Conservation (phyloP, 2,888 invertebrate species). For the Xanthia icteritia region DNA sequence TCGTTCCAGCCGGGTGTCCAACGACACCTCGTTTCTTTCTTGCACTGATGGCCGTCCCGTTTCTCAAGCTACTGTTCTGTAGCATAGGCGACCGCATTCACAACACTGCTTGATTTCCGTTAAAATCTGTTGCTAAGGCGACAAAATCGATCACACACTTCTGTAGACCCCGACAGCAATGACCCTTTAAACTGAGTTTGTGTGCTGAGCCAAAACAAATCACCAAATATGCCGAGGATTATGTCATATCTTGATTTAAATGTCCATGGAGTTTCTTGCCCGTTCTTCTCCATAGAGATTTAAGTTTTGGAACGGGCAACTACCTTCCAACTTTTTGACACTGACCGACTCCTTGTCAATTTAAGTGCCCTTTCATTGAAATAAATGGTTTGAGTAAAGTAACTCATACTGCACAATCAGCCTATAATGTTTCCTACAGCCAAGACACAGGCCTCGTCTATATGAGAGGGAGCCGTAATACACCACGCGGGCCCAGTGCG, state of each 20-base stretch:
- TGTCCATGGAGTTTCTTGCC: background rate
- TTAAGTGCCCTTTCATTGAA: background rate
- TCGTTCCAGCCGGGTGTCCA: background rate
- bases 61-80: background rate
- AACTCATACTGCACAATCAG: too few species aligned
- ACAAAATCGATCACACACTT: background rate
- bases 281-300: background rate
- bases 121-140: background rate
- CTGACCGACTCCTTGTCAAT: background rate
- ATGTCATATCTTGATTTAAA: background rate
- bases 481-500: background rate
- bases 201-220: background rate
- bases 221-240: background rate
- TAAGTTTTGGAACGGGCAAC: background rate
- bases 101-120: background rate
- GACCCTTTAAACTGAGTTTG: background rate
- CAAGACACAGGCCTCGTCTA: background rate
- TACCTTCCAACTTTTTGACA: background rate
- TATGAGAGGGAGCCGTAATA: background rate
- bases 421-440: too few species aligned
- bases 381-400: background rate
- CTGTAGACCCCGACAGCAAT: background rate
- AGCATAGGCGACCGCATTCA: background rate
- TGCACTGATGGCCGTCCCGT: background rate
- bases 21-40: background rate